phyloP scores from a whole-genome alignment of 2,888 invertebrate genomes.

The Dynastes tityus region DNA sequence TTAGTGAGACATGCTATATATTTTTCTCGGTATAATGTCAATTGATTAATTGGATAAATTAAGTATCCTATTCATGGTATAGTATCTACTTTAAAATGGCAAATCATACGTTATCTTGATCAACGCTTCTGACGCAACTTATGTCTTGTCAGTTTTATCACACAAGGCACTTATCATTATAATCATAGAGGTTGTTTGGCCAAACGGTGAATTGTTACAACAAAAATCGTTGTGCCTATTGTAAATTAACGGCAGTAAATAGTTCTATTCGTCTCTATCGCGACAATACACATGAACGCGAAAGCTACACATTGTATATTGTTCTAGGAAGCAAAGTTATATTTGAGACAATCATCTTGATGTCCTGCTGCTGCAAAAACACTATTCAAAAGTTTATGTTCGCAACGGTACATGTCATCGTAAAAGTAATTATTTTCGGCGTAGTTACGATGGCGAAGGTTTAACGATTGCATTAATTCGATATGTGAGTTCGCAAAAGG shows the following conservation, averaged over 20 bases:
- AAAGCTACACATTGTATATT: not conserved
- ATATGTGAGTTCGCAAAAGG: constrained; percentile 25
- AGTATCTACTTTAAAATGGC: too few species aligned
- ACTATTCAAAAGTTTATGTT: constrained; percentile 20
- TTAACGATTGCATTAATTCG: constrained; percentile 40
- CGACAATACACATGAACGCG: not conserved
- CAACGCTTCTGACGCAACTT: too few species aligned
- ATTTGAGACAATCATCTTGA: not conserved
- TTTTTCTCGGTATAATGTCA: too few species aligned
- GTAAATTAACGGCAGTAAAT: not conserved
- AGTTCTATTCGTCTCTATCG: not conserved
- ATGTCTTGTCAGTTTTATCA: too few species aligned
- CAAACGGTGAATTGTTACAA: not conserved
- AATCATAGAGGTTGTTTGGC: too few species aligned
- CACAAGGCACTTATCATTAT: too few species aligned
- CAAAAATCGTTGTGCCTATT: not conserved
- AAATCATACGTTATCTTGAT: too few species aligned
- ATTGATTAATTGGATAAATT: too few species aligned
- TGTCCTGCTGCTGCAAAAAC: constrained; percentile 3
- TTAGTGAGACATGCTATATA: too few species aligned
- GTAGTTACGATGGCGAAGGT: constrained; percentile 17
- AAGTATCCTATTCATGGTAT: too few species aligned
- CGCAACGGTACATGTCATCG: constrained; percentile 10
- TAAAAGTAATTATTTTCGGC: constrained; percentile 31
- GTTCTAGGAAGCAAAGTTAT: constrained; percentile 21